Base-by-base conservation (phyloP, 2,888 invertebrate species). In the Sesia apiformis region DNA sequence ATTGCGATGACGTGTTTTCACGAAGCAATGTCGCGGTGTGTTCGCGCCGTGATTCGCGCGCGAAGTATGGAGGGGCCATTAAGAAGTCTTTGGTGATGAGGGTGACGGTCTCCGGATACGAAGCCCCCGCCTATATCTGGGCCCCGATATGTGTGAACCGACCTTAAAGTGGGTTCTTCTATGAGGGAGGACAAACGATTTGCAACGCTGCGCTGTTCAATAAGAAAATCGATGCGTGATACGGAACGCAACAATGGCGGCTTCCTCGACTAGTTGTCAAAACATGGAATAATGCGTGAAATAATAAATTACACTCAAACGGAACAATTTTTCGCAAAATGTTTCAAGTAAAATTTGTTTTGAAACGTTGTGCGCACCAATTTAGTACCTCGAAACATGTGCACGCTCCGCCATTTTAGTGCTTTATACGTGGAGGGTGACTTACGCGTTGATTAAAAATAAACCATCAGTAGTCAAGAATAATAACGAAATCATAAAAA, bases 371-470 rank as follows among this genome's bases (percentile, higher is more conserved):
- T 76, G 75, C 79, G 81, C 68, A 56, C 60, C 61, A 54, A 60
- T 64, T 65, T 58, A 57, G 52, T 63, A 55, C 55, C 7, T 57
- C 50, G 57, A 55, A 58, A 57, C 42, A 58, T 55, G 58, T 58
- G 60, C 56, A 51, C 57, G 56, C 56, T 54, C 61, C 67, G 64
- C 70, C 70, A 72, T 65, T 71, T 58, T 57, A 52, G 65, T 63
- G 69, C 63, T 66, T 58, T 59, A 72, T 78, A 80, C 69, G 73
- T 80, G 78, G 65, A 72, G 66, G 63, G 64, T 65, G 56, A 70
- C 61, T 64, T 64, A 62, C 61, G 65, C 67, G 59, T 69, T 65
- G 66, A 67, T 76, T 70, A 80, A 78, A 80, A 81, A 81, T 80
- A 81, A 78, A 79, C 72, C 74, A 81, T 61, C 73, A 82, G 73